A percentile compares a stretch with the other conserved stretches of the same genome.
Conservation (phyloP, 2,888 invertebrate genomes). For the Octonoba sinensis region DNA sequence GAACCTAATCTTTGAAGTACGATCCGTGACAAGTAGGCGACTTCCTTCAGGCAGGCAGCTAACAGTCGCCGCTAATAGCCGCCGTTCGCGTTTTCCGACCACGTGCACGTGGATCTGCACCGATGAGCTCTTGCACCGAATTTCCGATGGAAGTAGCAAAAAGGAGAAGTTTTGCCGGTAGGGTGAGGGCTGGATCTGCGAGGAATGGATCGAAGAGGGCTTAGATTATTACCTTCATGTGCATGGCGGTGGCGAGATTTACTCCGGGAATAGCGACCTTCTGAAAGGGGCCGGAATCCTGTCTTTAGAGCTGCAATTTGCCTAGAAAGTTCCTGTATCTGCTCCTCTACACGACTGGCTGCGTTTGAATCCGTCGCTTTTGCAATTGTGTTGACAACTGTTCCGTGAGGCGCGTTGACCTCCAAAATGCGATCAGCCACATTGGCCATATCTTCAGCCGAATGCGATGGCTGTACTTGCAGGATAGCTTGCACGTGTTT, state of each 20-base stretch:
- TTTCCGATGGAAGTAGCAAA: neutral
- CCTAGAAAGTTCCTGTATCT: neutral
- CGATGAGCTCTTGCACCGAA: neutral
- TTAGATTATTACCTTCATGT: too few relatives aligned
- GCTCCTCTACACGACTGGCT: too few relatives aligned
- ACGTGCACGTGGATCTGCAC: neutral
- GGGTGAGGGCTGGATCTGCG: neutral
- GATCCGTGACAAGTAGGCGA: neutral
- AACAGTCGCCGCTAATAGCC: neutral
- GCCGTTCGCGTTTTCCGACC: neutral
- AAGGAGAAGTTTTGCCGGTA: neutral
- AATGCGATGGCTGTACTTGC: neutral
- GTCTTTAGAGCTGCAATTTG: neutral
- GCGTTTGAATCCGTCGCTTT: too few relatives aligned
- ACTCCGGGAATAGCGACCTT: too few relatives aligned
- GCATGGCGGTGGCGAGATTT: too few relatives aligned
- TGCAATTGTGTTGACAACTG: too few relatives aligned
- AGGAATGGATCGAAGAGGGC: too few relatives aligned
- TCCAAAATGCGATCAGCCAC: too few relatives aligned
- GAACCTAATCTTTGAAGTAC: neutral
- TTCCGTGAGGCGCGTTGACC: too few relatives aligned
- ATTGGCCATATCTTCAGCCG: neutral
- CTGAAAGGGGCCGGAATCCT: too few relatives aligned
- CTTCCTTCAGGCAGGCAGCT: neutral
- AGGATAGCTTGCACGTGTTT: neutral